Evolutionary conservation across 2,113 vertebrate species (phyloP).

Genomic region (Mobula birostris): DNA sequence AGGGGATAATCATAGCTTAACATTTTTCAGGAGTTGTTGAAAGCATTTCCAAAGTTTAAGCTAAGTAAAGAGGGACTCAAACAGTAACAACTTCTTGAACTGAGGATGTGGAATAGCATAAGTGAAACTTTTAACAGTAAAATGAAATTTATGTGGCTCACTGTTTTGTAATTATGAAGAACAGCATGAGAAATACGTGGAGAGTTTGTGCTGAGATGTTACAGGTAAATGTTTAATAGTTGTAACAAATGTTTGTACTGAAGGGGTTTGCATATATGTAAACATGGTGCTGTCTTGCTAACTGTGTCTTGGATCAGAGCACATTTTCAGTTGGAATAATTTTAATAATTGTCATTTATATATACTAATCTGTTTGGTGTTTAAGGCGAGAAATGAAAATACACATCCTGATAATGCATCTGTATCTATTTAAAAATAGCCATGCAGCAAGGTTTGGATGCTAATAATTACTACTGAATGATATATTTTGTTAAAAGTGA

Average conservation of each 20-base stretch:
- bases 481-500: background rate
- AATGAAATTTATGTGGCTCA: background rate
- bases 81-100: background rate
- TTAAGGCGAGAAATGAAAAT: background rate
- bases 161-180: background rate
- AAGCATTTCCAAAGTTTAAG: background rate
- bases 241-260: background rate
- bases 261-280: background rate
- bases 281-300: background rate
- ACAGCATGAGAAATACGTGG: background rate
- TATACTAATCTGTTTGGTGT: no score
- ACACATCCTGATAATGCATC: background rate
- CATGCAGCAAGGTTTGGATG: background rate
- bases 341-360: background rate
- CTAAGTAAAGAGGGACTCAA: background rate
- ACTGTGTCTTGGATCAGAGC: background rate
- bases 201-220: background rate
- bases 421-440: background rate
- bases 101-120: background rate
- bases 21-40: background rate
- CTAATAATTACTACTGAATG: background rate
- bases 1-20: no score
- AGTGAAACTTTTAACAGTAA: background rate
- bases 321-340: background rate
- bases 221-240: background rate